Evolutionary conservation across 2,888 invertebrate species (phyloP), one percentile per base, ranked within the genome.

Genomic region (Epinotia ramella): DNA sequence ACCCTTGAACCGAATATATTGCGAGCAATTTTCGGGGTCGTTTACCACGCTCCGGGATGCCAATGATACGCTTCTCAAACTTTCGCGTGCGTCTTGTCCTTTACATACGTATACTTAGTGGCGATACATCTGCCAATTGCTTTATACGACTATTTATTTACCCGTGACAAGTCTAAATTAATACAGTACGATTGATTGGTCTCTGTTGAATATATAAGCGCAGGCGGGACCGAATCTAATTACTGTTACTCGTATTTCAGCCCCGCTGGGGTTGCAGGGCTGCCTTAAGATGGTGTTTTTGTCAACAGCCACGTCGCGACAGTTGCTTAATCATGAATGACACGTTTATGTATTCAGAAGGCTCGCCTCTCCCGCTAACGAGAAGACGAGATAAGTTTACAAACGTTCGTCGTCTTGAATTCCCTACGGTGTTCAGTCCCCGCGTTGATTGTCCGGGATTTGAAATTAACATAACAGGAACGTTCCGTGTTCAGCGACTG

Each of bases 301-400:
- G 89, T 89, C 89, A 89, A 89, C 88, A 89, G 88, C 89, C 90
- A 89, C 90, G 90, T 89, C 82, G 82, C 84, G 84, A 85, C 87
- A 86, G 87, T 90, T 89, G 89, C 88, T 90, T 93, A 90, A 91
- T 91, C 90, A 90, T 91, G 91, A 93, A 91, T 92, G 91, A 90
- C 90, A 86, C 87, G 90, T 87, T 93, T 93, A 89, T 87, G 92
- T 93, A 94, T 94, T 93, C 93, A 91, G 87, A 82, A 86, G 88
- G 88, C 89, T 89, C 87, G 84, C 87, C 84, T 87, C 84, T 86
- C 85, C 87, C 85, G 88, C 91, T 93, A 94, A 93, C 93, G 91
- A 93, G 92, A 88, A 89, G 85, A 89, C 91, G 89, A 90, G 93
- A 92, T 92, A 92, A 93, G 91, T 92, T 91, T 91, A 91, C 91